Conservation (phyloP, 2,797 vertebrate genomes). For the Syngnathus rostellatus region DNA sequence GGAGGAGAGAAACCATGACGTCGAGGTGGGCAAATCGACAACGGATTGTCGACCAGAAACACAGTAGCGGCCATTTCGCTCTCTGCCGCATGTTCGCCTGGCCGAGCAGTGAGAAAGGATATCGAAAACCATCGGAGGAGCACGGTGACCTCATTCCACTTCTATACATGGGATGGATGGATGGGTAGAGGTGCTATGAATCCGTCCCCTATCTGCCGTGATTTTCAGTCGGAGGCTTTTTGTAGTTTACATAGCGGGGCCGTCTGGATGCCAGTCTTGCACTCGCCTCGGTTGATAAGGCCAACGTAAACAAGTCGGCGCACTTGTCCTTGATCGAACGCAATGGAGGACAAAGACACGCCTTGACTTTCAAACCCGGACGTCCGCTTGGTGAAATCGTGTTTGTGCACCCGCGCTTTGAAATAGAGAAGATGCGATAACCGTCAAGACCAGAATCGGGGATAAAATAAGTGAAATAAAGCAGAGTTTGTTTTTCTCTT, state of each 20-base stretch:
- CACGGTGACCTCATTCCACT: conserved; percentile 23
- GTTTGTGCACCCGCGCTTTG: neutral
- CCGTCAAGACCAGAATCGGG: neutral
- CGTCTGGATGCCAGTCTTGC: neutral
- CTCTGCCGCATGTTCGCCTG: conserved; percentile 31
- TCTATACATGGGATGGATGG: neutral
- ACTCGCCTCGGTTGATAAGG: neutral
- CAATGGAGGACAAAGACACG: neutral
- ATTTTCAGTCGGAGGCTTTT: neutral
- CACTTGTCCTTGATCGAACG: neutral
- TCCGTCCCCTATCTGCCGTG: too few species aligned
- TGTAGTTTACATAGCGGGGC: neutral
- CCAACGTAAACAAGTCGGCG: neutral
- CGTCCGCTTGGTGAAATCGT: neutral
- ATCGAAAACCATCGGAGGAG: conserved; percentile 39
- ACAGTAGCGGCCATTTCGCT: neutral
- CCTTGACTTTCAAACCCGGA: neutral
- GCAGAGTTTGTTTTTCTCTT: neutral
- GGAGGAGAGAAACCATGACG: conserved; percentile 1
- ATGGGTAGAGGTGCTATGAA: neutral
- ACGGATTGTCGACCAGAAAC: neutral
- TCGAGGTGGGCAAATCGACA: neutral
- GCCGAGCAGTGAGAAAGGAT: conserved; percentile 53
- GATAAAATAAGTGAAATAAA: neutral
- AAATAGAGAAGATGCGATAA: neutral